Conservation (phyloP, 2,113 vertebrate species). For the Noctilio leporinus region DNA sequence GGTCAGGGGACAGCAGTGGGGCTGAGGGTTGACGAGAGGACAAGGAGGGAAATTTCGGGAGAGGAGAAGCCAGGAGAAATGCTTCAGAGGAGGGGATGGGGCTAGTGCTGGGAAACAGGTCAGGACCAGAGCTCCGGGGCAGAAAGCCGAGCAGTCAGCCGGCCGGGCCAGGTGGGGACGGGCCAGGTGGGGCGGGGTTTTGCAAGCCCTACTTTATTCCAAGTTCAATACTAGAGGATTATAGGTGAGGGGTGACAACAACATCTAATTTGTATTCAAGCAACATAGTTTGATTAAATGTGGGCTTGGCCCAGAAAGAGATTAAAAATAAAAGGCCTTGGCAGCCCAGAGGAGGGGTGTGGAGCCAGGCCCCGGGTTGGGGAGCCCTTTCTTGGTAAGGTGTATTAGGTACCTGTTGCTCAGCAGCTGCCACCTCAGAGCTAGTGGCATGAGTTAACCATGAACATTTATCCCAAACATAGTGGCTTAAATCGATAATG, state of each 20-base stretch:
- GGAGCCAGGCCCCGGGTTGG: background rate
- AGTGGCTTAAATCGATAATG: background rate
- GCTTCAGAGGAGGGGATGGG: background rate
- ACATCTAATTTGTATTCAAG: background rate
- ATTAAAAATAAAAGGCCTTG: background rate
- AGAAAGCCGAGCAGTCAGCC: rapidly evolving
- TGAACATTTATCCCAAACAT: background rate
- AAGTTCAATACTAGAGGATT: background rate
- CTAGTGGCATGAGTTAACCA: background rate
- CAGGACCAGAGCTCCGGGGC: rapidly evolving
- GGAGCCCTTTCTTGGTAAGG: background rate
- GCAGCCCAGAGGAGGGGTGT: background rate
- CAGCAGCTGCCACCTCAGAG: background rate
- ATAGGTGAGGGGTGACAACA: background rate
- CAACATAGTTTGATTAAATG: background rate
- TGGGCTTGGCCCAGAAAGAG: background rate
- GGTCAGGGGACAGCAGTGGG: rapidly evolving
- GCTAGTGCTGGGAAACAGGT: background rate
- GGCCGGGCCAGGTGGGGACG: background rate
- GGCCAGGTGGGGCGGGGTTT: background rate
- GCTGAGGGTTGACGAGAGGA: background rate
- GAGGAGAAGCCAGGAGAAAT: background rate
- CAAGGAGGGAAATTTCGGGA: background rate
- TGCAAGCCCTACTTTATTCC: background rate
- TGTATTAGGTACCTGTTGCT: background rate